Conservation (phyloP, 1,140 invertebrate species). For the Zaprionus gabonicus region DNA sequence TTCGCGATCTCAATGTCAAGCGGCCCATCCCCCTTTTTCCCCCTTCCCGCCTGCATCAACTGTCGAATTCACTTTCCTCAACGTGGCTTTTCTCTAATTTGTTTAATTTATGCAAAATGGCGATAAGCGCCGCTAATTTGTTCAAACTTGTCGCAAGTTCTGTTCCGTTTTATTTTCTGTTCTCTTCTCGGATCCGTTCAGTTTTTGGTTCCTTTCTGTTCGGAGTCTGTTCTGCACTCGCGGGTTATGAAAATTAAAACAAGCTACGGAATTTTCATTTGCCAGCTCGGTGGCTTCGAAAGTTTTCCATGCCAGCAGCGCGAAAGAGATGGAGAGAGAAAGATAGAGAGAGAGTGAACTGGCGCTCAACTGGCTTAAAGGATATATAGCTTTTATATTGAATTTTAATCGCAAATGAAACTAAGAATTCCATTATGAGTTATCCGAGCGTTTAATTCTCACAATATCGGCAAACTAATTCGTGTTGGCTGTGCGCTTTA, state of each 20-base stretch:
- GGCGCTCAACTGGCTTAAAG: constrained; percentile 35
- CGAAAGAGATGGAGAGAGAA: not conserved
- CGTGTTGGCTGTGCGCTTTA: not conserved
- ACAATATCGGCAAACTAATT: not conserved
- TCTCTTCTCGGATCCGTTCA: not conserved
- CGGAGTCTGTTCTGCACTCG: not conserved
- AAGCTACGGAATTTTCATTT: constrained; percentile 43
- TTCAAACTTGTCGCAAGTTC: constrained; percentile 64
- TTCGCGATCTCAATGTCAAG: constrained; percentile 16
- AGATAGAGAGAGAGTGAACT: not conserved
- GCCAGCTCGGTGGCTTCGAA: constrained; percentile 36
- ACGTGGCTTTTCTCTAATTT: constrained; percentile 57
- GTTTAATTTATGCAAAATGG: constrained; percentile 77
- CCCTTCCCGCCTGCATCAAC: not conserved
- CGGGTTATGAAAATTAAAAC: constrained; percentile 39
- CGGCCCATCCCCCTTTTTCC: not conserved
- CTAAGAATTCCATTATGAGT: constrained; percentile 5
- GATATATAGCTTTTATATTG: constrained; percentile 22
- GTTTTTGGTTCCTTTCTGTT: not conserved
- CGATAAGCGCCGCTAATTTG: constrained; percentile 69
- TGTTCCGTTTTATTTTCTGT: not conserved
- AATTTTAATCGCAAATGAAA: constrained; percentile 20
- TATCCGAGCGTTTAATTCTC: not conserved
- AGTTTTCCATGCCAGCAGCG: constrained; percentile 9
- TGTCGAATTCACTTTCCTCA: constrained; percentile 33